Percentiles rank a stretch among this genome's conserved stretches.
phyloP scores from a whole-genome alignment of 1,140 invertebrate genomes.

The Wiebesia pumilae region DNA sequence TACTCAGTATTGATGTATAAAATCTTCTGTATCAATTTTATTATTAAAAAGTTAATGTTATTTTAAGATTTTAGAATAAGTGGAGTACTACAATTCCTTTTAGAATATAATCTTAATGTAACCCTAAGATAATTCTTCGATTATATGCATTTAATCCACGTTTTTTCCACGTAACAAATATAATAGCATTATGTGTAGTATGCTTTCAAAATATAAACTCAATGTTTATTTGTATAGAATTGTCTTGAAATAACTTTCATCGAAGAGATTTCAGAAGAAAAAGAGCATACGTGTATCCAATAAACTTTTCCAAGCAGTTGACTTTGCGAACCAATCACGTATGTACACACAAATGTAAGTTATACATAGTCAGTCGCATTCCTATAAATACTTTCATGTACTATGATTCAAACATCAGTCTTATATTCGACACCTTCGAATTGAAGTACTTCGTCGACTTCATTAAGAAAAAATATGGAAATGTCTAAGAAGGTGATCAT shows the following conservation, averaged over 20 bases:
- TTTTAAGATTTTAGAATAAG: no score
- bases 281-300: slow-evolving; percentile 47
- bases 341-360: slow-evolving; percentile 62
- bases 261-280: slow-evolving; percentile 33
- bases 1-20: no score
- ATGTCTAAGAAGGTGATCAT: slow-evolving; percentile 69
- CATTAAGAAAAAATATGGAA: slow-evolving; percentile 51
- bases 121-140: no score
- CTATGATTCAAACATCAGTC: slow-evolving; percentile 67
- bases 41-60: no score
- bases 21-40: no score
- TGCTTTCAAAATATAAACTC: not conserved
- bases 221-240: not conserved
- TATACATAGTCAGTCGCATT: slow-evolving; percentile 56
- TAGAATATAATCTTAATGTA: no score
- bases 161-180: not conserved
- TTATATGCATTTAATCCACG: not conserved
- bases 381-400: slow-evolving; percentile 72
- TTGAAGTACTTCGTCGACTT: slow-evolving; percentile 16
- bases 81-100: no score
- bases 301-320: slow-evolving; percentile 63
- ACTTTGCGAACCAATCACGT: slow-evolving; percentile 63
- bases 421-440: slow-evolving; percentile 55
- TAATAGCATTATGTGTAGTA: not conserved
- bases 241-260: slow-evolving; percentile 13